Evolutionary conservation across 2,888 invertebrate genomes (phyloP), one percentile per base, ranked within the genome.

Genomic region (Oegoconia quadripuncta): DNA sequence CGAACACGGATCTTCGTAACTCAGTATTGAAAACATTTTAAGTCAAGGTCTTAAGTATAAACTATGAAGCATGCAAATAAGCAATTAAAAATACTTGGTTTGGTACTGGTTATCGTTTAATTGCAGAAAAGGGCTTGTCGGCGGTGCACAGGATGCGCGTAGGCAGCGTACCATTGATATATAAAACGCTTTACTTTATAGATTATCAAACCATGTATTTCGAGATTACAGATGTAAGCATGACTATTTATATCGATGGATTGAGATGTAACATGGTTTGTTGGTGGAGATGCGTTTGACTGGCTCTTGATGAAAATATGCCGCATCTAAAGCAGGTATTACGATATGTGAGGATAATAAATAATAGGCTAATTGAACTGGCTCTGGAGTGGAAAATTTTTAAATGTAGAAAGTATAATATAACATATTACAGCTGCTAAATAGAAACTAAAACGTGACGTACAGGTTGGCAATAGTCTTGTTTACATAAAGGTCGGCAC

Each of bases 111-210:
- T 46, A 50, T 50, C 37, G 54, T 44, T 56, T 72, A 67, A 73
- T 69, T 69, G 61, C 54, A 38, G 39, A 44, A 48, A 64, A 63
- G 59, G 58, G 55, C 49, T 38, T 42, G 44, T 37, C 50, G 43
- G 41, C 48, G 37, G 48, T 47, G 52, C 48, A n/a, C n/a, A n/a
- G 50, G 42, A 56, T 48, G 55, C 46, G 47, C 55, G 54, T 43
- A 50, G 42, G 46, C 30, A 29, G 44, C 48, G 32, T 55, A 50
- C 49, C 55, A 64, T 69, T 69, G 64, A 72, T 66, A 57, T 68
- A 60, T 63, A 59, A 69, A 73, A 64, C 44, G 48, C 65, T 72
- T 69, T 65, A 73, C 59, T 65, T 64, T 68, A 67, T 68, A 57
- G 62, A 64, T 72, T 67, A 70, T 65, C 60, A 68, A 67, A 65